Percentiles rank a stretch among this genome's conserved stretches.
These are phyloP conservation scores for Andrena bicolor DNA, from an alignment of 2,888 invertebrate genomes.

Conservation along the genomic window DNA sequence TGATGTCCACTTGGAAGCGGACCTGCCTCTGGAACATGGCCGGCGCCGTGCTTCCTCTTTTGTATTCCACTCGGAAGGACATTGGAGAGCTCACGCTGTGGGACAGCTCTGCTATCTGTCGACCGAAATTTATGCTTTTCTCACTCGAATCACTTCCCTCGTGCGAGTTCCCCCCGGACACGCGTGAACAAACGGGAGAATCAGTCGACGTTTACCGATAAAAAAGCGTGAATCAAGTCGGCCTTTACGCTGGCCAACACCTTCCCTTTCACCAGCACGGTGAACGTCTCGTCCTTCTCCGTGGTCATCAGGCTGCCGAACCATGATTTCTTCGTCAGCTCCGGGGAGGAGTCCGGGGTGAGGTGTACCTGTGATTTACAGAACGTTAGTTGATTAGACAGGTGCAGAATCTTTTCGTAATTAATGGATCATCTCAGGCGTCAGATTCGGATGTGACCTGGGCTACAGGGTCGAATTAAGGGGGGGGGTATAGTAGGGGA, in stretches of 20 bases:
- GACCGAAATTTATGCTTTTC: background rate
- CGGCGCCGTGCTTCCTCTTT: constrained; percentile 96
- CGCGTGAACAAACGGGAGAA: background rate
- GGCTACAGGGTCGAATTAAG: too few relatives aligned
- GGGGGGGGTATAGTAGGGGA: too few relatives aligned
- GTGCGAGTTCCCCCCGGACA: background rate
- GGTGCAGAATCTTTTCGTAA: background rate
- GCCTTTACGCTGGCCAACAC: constrained; percentile 98
- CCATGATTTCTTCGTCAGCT: constrained; percentile 99
- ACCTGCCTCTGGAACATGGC: constrained; percentile 99
- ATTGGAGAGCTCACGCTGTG: constrained; percentile 99
- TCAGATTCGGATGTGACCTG: too few relatives aligned
- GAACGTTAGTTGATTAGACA: background rate
- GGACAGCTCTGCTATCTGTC: constrained; percentile 95
- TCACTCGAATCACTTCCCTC: background rate
- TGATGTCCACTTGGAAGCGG: constrained; percentile 96
- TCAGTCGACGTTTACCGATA: constrained; percentile 92
- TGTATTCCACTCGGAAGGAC: constrained; percentile 99
- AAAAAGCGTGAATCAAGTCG: constrained; percentile 98
- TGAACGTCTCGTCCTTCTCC: constrained; percentile 98
- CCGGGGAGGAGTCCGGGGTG: constrained; percentile 98
- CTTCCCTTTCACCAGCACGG: constrained; percentile 98
- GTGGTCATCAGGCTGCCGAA: constrained; percentile 99
- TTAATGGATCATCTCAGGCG: too few relatives aligned
- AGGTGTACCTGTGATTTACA: constrained; percentile 89